These are phyloP conservation scores for Drosophila ambigua DNA, from an alignment of 1,140 invertebrate species.

Conservation along the genomic window DNA sequence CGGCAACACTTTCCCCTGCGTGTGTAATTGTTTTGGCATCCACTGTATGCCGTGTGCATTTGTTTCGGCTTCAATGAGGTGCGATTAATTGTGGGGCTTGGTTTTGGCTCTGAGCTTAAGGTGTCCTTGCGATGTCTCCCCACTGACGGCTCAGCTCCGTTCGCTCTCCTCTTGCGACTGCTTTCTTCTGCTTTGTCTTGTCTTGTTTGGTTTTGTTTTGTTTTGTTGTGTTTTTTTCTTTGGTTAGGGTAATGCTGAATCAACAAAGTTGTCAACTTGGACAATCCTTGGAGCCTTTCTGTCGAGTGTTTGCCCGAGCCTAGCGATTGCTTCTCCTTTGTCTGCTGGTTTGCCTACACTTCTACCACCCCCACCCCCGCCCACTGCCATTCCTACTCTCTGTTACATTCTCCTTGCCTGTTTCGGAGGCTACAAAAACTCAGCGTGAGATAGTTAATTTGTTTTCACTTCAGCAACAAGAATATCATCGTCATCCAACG, in stretches of 20 bases:
- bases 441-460: constrained; percentile 82
- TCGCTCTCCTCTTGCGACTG: too few relatives aligned
- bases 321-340: constrained; percentile 28
- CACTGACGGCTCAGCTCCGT: too few relatives aligned
- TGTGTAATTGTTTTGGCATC: too few relatives aligned
- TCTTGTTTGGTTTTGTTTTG: constrained; percentile 3
- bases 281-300: constrained; percentile 46
- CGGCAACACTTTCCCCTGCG: too few relatives aligned
- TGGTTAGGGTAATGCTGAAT: constrained; percentile 37
- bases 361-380: background rate
- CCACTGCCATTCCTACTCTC: background rate
- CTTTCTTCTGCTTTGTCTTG: too few relatives aligned
- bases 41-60: too few relatives aligned
- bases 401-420: constrained; percentile 9
- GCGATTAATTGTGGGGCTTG: too few relatives aligned
- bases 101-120: too few relatives aligned
- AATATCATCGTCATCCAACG: constrained; percentile 48
- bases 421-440: constrained; percentile 55
- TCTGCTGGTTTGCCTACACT: constrained; percentile 8
- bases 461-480: constrained; percentile 79
- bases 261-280: constrained; percentile 63
- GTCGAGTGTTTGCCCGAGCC: constrained; percentile 61
- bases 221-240: constrained; percentile 2
- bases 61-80: too few relatives aligned
- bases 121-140: too few relatives aligned